phyloP scores from a whole-genome alignment of 2,113 vertebrate species.

The Okapia johnstoni region DNA sequence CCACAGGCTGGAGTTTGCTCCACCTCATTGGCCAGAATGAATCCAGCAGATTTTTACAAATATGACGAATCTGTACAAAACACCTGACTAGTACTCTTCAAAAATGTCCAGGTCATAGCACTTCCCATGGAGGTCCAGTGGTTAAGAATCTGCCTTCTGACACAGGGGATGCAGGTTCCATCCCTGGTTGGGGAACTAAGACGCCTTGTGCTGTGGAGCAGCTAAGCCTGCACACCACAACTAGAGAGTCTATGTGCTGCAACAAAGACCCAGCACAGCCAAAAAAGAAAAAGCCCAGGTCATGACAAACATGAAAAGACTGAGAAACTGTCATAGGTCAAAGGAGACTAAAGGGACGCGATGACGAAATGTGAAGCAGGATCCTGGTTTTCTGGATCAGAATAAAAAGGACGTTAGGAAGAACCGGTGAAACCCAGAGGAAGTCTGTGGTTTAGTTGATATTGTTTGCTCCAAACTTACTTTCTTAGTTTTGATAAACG shows the following conservation, averaged over 20 bases:
- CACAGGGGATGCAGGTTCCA: neutral
- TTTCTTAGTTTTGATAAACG: neutral
- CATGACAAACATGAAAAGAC: neutral
- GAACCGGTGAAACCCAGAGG: fast-evolving
- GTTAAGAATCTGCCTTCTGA: neutral
- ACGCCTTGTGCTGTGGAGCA: neutral
- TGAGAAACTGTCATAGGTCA: fast-evolving
- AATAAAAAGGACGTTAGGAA: fast-evolving
- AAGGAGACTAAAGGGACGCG: neutral
- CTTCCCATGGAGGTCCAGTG: neutral
- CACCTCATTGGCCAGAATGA: neutral
- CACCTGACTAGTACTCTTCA: neutral
- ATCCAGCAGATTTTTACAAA: neutral
- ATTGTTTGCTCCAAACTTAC: neutral
- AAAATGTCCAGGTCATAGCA: neutral
- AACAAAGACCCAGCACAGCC: neutral
- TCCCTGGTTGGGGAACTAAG: neutral
- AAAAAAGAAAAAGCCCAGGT: neutral
- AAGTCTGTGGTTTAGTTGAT: neutral
- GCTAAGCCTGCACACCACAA: neutral
- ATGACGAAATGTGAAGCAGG: neutral
- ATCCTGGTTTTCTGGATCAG: neutral
- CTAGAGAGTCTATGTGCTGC: neutral
- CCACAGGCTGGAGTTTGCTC: fast-evolving
- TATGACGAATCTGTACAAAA: too few species aligned